phyloP scores from a whole-genome alignment of 2,113 vertebrate species.

The Phodopus roborovskii region DNA sequence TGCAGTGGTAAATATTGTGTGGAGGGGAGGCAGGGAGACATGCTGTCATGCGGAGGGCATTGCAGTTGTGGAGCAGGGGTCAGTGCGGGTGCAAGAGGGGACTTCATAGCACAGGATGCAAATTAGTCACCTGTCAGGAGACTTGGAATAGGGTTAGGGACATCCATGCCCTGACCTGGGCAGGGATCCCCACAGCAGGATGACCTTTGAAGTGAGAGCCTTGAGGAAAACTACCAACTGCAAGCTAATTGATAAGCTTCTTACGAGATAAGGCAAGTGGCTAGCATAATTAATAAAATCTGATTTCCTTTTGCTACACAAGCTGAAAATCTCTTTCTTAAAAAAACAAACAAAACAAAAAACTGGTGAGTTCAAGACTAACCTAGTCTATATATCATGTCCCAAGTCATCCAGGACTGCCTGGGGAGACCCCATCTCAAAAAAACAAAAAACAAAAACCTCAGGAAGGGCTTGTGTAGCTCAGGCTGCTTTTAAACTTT shows the following conservation, averaged over 20 bases:
- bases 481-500: not conserved
- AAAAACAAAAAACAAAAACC: not conserved
- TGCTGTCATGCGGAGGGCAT: not conserved
- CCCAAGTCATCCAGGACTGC: not conserved
- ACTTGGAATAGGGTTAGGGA: not conserved
- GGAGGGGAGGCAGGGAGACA: not conserved
- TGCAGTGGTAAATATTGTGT: not conserved
- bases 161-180: not conserved
- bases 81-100: not conserved
- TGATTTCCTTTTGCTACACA: not conserved
- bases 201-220: not conserved
- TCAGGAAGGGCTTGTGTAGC: not conserved
- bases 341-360: not conserved
- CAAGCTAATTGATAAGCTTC: not conserved
- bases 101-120: not conserved
- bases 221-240: not conserved
- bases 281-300: not conserved
- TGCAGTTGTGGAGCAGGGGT: not conserved
- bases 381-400: not conserved
- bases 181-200: not conserved
- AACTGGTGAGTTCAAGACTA: not conserved
- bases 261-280: not conserved
- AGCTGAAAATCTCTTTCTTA: not conserved
- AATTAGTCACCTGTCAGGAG: not conserved
- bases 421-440: not conserved